phyloP scores from a whole-genome alignment of 2,888 invertebrate genomes.

The Aporophyla nigra region DNA sequence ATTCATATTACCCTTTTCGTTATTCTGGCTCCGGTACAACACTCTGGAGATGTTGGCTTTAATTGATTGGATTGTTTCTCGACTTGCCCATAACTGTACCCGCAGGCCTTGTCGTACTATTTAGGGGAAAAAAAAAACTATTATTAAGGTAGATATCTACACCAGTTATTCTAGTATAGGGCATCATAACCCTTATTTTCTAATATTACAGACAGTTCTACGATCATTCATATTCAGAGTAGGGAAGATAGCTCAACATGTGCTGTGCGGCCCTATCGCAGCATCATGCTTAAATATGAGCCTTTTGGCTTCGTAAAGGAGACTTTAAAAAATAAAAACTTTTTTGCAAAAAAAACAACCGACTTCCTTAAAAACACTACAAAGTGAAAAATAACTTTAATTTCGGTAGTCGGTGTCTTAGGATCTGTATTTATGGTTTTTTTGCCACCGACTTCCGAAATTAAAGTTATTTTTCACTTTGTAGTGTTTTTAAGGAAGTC shows the following conservation, averaged over 20 bases:
- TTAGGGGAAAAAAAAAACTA: conserved; percentile 14
- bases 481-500: too few species aligned
- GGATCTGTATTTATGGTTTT: too few species aligned
- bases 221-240: background rate
- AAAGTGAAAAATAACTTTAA: too few species aligned
- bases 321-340: too few species aligned
- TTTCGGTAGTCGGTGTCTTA: too few species aligned
- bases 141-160: background rate
- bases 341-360: too few species aligned
- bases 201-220: background rate
- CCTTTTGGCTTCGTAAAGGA: background rate
- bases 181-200: background rate
- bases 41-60: background rate
- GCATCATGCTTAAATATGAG: background rate
- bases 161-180: background rate
- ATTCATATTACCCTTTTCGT: background rate
- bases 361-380: too few species aligned
- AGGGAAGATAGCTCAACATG: background rate
- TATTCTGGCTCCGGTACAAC: background rate
- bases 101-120: conserved; percentile 32
- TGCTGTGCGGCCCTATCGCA: background rate
- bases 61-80: background rate
- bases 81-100: conserved; percentile 25
- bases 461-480: too few species aligned
- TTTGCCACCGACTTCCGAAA: too few species aligned